Percentiles rank a stretch among this genome's conserved stretches.
Evolutionary conservation across 2,113 vertebrate genomes (phyloP).

Genomic region (Gavialis gangeticus): DNA sequence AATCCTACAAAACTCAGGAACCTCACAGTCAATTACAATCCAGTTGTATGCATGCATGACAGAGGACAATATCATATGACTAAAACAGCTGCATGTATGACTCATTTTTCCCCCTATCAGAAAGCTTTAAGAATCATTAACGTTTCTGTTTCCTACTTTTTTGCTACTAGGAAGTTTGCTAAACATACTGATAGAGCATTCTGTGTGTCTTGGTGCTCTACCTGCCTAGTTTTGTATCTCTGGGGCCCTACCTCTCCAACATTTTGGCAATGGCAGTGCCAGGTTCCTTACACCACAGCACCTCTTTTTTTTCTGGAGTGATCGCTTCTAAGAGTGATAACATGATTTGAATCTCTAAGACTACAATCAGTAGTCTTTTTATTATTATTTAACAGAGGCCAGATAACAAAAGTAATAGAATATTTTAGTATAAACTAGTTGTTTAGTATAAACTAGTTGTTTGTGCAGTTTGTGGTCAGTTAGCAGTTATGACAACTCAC

Average conservation of each 20-base stretch:
- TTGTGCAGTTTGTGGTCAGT: not conserved
- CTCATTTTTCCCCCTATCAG: not conserved
- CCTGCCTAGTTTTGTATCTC: not conserved
- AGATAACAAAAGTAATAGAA: not conserved
- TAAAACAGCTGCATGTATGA: fast-evolving
- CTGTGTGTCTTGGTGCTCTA: not conserved
- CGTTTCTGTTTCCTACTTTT: not conserved
- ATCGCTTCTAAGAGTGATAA: not conserved
- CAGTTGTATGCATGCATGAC: not conserved
- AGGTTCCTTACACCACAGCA: not conserved
- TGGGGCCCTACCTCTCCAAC: not conserved
- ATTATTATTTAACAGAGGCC: not conserved
- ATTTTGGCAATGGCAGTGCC: not conserved
- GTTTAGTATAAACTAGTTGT: not conserved
- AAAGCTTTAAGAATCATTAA: not conserved
- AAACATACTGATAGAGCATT: not conserved
- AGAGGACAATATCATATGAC: not conserved
- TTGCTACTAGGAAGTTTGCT: not conserved
- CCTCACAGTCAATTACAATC: not conserved
- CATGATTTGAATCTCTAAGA: not conserved
- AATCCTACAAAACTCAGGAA: not conserved
- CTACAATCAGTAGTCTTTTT: not conserved
- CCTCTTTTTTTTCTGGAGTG: not conserved
- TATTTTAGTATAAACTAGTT: not conserved
- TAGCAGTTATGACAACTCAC: not conserved